Evolutionary conservation across 2,797 vertebrate species (phyloP).

Genomic region (Glossophaga mutica): DNA sequence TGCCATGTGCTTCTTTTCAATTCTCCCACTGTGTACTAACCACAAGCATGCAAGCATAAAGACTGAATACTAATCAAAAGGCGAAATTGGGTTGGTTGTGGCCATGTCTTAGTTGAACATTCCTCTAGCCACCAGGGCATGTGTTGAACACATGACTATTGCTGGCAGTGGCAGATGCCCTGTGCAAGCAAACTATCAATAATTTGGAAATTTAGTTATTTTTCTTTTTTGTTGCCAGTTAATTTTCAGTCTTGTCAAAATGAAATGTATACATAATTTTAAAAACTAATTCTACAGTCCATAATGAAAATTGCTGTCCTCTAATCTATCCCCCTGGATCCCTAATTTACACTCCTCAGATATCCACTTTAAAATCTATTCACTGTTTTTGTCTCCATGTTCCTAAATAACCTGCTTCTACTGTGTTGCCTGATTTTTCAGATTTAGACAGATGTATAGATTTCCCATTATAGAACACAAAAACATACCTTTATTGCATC

Average conservation of each 20-base stretch:
- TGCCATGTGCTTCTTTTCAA: neutral
- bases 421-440: neutral
- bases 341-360: neutral
- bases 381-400: neutral
- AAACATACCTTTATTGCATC: neutral
- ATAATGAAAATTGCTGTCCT: neutral
- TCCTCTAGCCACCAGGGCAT: slow-evolving; percentile 2
- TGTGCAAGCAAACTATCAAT: neutral
- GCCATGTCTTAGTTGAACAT: slow-evolving; percentile 14
- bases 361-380: neutral
- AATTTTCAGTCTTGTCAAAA: slow-evolving; percentile 28
- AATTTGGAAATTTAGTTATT: neutral
- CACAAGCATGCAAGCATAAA: slow-evolving; percentile 26
- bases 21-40: neutral
- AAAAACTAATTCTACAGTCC: neutral
- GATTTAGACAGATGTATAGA: neutral
- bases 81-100: neutral
- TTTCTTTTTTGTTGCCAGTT: slow-evolving; percentile 33
- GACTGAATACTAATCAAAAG: slow-evolving; percentile 9
- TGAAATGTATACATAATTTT: neutral
- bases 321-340: neutral
- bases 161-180: neutral
- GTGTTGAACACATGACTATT: slow-evolving; percentile 28
- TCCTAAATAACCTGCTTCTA: neutral
- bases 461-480: neutral